phyloP scores from a whole-genome alignment of 1,140 invertebrate species.

The Bombyx mori region DNA sequence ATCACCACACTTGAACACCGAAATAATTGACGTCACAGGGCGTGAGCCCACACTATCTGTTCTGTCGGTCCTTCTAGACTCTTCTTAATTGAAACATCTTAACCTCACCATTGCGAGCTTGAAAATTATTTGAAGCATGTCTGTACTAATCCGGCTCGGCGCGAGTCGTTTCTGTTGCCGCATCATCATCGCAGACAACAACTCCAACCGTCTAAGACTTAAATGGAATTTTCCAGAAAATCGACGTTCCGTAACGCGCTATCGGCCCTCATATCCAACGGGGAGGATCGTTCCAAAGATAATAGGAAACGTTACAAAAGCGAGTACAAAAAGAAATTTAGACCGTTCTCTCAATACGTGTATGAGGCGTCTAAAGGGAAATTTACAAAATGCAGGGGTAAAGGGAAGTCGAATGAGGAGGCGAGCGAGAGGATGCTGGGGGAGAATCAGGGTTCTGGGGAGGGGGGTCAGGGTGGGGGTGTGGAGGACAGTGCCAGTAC shows the following conservation, averaged over 20 bases:
- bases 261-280: constrained; percentile 69
- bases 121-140: constrained; percentile 67
- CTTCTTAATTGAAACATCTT: constrained; percentile 60
- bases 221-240: constrained; percentile 72
- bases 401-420: constrained; percentile 68
- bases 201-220: constrained; percentile 56
- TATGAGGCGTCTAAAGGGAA: constrained; percentile 81
- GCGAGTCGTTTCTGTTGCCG: constrained; percentile 64
- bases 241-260: constrained; percentile 72
- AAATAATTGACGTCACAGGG: constrained; percentile 27
- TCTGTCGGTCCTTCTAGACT: constrained; percentile 48
- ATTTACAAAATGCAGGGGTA: constrained; percentile 75
- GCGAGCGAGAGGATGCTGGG: constrained; percentile 58
- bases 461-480: constrained; percentile 73
- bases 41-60: constrained; percentile 30
- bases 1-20: constrained; percentile 58
- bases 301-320: constrained; percentile 75
- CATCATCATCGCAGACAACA: constrained; percentile 49
- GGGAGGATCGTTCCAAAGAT: constrained; percentile 71
- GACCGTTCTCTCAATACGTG: constrained; percentile 86
- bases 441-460: constrained; percentile 42
- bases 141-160: constrained; percentile 63
- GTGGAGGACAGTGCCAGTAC: constrained; percentile 44
- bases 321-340: constrained; percentile 86
- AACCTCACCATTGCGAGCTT: constrained; percentile 66